A percentile compares a stretch with the other conserved stretches of the same genome.
These are phyloP conservation scores for Clytia hemisphaerica DNA, from an alignment of 30 jellyfish, hydroid and myxozoan genomes.

Conservation along the genomic window DNA sequence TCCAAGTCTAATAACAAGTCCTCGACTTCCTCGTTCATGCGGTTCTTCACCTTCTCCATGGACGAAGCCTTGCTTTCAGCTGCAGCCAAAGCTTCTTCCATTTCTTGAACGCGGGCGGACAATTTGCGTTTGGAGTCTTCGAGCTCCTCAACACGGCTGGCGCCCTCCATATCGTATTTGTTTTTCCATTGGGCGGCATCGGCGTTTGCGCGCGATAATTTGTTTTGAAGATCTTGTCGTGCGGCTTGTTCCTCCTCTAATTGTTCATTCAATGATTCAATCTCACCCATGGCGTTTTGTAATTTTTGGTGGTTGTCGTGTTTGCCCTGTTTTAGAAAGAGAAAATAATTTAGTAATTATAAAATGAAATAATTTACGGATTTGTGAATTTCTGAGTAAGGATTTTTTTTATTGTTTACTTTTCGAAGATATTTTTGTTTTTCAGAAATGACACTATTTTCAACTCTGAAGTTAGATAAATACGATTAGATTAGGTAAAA, in stretches of 20 bases:
- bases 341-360: too few relatives aligned
- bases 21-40: constrained; percentile 98
- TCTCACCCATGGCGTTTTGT: constrained; percentile 69
- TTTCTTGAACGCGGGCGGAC: constrained; percentile 82
- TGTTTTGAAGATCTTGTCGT: constrained; percentile 72
- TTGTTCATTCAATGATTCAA: constrained; percentile 75
- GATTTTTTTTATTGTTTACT: too few relatives aligned
- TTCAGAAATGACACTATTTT: too few relatives aligned
- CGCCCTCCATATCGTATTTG: constrained; percentile 98
- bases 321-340: constrained; percentile 58
- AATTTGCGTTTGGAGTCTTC: constrained; percentile 96
- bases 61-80: constrained; percentile 84
- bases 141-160: constrained; percentile 98
- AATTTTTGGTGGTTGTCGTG: constrained; percentile 85
- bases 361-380: too few relatives aligned
- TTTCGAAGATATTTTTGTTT: too few relatives aligned
- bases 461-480: too few relatives aligned
- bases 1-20: constrained; percentile 89
- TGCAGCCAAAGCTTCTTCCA: constrained; percentile 96
- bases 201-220: constrained; percentile 85
- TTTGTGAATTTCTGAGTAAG: too few relatives aligned
- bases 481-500: too few relatives aligned
- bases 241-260: constrained; percentile 91
- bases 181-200: constrained; percentile 97
- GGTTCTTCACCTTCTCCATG: constrained; percentile 94